Conservation (phyloP, 2,797 vertebrate species). For the Lagorchestes hirsutus region DNA sequence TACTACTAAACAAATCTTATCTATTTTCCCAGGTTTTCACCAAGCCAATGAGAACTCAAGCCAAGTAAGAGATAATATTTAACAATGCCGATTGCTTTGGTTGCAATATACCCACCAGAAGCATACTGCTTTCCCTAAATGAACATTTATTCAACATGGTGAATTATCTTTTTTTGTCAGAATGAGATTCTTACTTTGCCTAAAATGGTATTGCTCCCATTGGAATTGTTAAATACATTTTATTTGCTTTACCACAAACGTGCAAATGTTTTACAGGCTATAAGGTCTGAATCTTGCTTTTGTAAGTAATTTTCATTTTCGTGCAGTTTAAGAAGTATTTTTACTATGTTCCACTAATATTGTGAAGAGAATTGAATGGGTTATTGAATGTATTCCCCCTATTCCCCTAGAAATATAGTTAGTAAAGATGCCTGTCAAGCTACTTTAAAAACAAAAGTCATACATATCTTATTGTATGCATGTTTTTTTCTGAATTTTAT, state of each 20-base stretch:
- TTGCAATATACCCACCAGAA: background rate
- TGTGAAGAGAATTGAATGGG: background rate
- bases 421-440: background rate
- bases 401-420: background rate
- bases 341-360: conserved; percentile 26
- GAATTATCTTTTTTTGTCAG: conserved; percentile 34
- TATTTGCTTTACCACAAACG: conserved; percentile 34
- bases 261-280: conserved; percentile 21
- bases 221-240: conserved; percentile 17
- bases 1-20: background rate
- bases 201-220: conserved; percentile 45
- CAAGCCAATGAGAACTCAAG: background rate
- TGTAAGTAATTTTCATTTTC: conserved; percentile 57
- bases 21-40: background rate
- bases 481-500: background rate
- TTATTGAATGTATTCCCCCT: background rate
- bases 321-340: background rate
- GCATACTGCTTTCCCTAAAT: background rate
- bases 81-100: conserved; percentile 28
- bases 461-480: background rate
- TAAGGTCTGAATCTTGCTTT: conserved; percentile 42
- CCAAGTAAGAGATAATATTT: conserved; percentile 3
- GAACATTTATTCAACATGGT: conserved; percentile 21
- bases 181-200: conserved; percentile 40
- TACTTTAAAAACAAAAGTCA: background rate